These are phyloP conservation scores for Acrocephalus scirpaceus DNA, from an alignment of 2,797 vertebrate genomes.

Conservation along the genomic window DNA sequence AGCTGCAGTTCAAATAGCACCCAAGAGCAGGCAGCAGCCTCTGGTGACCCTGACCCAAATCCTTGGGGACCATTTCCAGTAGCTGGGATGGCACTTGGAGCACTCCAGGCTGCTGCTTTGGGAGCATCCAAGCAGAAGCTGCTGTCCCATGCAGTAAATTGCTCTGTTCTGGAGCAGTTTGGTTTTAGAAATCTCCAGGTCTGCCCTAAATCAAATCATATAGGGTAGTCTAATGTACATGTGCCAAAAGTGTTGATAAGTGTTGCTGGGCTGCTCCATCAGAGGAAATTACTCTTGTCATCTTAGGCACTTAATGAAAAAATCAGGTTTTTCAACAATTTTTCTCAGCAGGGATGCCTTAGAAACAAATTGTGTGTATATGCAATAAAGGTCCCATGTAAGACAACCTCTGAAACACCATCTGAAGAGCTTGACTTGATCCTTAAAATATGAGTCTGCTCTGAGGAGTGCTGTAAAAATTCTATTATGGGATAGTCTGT, in stretches of 20 bases:
- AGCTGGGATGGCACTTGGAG: not conserved
- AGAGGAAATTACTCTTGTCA: not conserved
- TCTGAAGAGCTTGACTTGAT: not conserved
- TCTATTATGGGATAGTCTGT: not conserved
- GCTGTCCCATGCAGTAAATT: not conserved
- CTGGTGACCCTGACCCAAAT: not conserved
- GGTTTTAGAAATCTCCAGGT: not conserved
- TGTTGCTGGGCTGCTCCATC: not conserved
- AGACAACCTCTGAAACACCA: not conserved
- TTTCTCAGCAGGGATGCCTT: not conserved
- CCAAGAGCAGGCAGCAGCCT: not conserved
- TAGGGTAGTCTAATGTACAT: not conserved
- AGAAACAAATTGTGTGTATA: not conserved
- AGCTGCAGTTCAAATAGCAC: not conserved
- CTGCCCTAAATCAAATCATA: not conserved
- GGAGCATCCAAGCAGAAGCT: not conserved
- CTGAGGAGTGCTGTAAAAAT: not conserved
- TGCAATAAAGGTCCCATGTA: not conserved
- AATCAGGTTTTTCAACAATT: not conserved
- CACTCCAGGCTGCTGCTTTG: not conserved
- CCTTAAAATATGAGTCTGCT: not conserved
- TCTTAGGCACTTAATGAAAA: not conserved
- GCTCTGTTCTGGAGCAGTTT: not conserved
- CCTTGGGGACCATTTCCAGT: fast-evolving
- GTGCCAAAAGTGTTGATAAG: not conserved